A percentile compares a stretch with the other conserved stretches of the same genome.
These are phyloP conservation scores for Hydroisotoma schaefferi DNA, from an alignment of 2,888 invertebrate species.

Conservation along the genomic window DNA sequence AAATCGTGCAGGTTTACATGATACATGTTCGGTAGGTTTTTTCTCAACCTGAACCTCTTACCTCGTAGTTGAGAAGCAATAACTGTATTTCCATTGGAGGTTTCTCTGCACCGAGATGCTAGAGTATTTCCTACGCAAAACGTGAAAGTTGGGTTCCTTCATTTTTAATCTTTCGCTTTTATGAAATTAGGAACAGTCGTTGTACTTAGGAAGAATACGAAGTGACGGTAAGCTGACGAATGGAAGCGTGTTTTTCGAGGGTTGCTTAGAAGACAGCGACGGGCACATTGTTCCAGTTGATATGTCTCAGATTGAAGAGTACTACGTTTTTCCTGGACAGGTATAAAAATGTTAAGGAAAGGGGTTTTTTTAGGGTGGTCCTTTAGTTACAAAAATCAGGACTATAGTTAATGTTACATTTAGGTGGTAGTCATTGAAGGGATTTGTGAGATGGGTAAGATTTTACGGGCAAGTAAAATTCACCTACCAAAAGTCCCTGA, in stretches of 20 bases:
- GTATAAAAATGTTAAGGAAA: too few species aligned
- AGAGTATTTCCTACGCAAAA: too few species aligned
- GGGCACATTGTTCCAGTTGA: conserved; percentile 55
- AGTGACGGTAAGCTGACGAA: conserved; percentile 71
- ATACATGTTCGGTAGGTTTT: conserved; percentile 51
- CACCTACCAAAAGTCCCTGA: conserved; percentile 58
- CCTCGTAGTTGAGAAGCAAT: too few species aligned
- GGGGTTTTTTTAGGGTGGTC: neutral
- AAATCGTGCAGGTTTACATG: conserved; percentile 50
- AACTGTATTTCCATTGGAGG: too few species aligned
- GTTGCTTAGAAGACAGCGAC: conserved; percentile 55
- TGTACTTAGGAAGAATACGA: conserved; percentile 68
- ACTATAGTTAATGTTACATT: too few species aligned
- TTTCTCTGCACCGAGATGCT: too few species aligned
- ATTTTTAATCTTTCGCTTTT: too few species aligned
- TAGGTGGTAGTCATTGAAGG: conserved; percentile 68
- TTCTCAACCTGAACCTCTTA: too few species aligned
- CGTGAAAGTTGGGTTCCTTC: too few species aligned
- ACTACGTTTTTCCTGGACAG: conserved; percentile 75
- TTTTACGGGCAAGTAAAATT: conserved; percentile 65
- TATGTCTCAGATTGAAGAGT: conserved; percentile 58
- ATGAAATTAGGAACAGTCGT: conserved; percentile 52
- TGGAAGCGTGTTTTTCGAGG: conserved; percentile 68
- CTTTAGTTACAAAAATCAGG: neutral
- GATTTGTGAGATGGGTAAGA: conserved; percentile 66